Base-by-base conservation (phyloP, 2,888 invertebrate species). In the Scaptomyza parva region DNA sequence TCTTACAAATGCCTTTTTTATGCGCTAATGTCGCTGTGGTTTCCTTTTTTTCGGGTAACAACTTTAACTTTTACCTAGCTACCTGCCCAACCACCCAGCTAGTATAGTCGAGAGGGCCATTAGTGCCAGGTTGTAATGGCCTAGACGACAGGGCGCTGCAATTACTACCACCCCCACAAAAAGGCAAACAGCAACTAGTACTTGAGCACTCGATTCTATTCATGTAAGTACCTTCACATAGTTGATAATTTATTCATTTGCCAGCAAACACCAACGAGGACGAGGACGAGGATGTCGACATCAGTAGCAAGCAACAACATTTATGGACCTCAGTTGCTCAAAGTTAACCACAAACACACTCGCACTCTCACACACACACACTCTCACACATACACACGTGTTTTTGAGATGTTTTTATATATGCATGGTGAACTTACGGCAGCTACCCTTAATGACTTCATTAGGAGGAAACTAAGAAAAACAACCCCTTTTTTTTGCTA, bases 231-330 rank as follows among this genome's bases (percentile, higher is more conserved):
- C 74, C 76, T 82, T 74, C 76, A 67, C 78, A 73, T 74, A 83
- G 82, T 85, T 85, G 80, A 85, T 85, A 86, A 85, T 85, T 85
- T 85, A 85, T 85, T 85, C 87, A 85, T 85, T 82, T 76, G 76
- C 76, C 48, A 17, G 37, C 37, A 37, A 37, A 37, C 37, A 37
- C 17, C 37, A 17, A 37, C 37, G 17, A 35, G 14, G 35, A 35
- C 14, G 67, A 58, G 73, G 55, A 61, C 40, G 51, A n/a, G 51
- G 33, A 52, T 52, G 53, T 43, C 64, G 45, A 51, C 48, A 45
- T 37, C 74, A 47, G 26, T 45, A 48, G 20, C 55, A 68, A 62
- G 26, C 50, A 48, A 26, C 55, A 68, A 62, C 72, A 70, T 78
- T 84, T 70, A 70, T 76, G 80, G 84, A 70, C 80, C 71, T 59